Base-by-base conservation (phyloP, 1,140 invertebrate genomes). In the Drosophila funebris region DNA sequence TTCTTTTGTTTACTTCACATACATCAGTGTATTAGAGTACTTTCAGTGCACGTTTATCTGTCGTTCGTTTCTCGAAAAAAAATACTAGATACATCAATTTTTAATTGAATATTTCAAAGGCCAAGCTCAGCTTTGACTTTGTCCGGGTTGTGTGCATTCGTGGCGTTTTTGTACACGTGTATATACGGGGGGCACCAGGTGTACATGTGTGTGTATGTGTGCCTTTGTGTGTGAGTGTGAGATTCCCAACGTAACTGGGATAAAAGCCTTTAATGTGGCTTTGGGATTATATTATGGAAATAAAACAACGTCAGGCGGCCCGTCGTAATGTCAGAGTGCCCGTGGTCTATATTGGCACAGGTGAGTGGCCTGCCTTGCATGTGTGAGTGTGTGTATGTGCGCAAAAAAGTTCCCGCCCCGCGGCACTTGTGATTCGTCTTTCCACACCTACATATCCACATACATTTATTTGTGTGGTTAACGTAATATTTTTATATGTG, bases 281-380 rank as follows among this genome's bases (percentile, higher is more conserved):
- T 73, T 88, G 83, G 78, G 83, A 88, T 54, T 88, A 77, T 64
- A 88, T 88, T 83, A 83, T 88, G 84, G 44, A 46, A 68, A 79
- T 88, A 44, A 83, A 66, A 76, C 76, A 74, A 9, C 78, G 84
- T 2, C 83, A 76, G 16, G 58, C 46, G 11, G 66, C 24, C 18
- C 68, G 79, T 27, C 72, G 66, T 18, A 88, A 88, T 44, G 83
- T 88, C 61, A 58, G 83, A 52, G 76, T 88, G 60, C 83, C 83
- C 16, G 11, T 88, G 18, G 73, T 88, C 39, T 83, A 88, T 39
- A 69, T 88, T 41, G 83, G 83, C 58, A 69, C 39, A 88, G 83
- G 83, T 88, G 78, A 88, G 83, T 83, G 37, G 39, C 31, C 61
- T 4, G 33, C 22, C 4, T 24, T 13, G 4, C 13, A n/a, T 20